Conservation (phyloP, 2,113 vertebrate species). For the Ariopsis seemanni region DNA sequence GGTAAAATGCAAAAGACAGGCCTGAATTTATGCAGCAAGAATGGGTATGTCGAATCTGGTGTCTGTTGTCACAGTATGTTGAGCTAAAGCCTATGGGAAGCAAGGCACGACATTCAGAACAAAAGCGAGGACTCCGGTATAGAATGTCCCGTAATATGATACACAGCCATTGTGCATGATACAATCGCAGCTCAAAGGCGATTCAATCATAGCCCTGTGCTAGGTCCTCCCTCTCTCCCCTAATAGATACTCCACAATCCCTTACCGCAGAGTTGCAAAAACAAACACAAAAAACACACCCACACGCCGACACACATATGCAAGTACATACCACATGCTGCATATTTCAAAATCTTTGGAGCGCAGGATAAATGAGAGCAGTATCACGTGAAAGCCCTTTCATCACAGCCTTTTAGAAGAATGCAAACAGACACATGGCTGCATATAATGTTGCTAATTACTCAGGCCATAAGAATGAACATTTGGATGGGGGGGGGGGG, state of each 20-base stretch:
- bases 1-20: constrained; percentile 3
- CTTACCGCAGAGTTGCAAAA: background rate
- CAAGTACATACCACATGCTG: background rate
- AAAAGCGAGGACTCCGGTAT: constrained; percentile 19
- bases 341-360: background rate
- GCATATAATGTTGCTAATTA: constrained; percentile 52
- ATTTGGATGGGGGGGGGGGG: constrained; percentile 2
- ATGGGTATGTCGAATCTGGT: background rate
- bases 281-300: constrained; percentile 9
- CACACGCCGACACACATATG: constrained; percentile 4
- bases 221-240: background rate
- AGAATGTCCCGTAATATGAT: constrained; percentile 44
- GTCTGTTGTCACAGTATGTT: constrained; percentile 16
- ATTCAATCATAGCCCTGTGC: constrained; percentile 28
- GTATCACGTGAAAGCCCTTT: constrained; percentile 19
- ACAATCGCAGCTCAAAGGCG: constrained; percentile 46
- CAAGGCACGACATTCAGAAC: constrained; percentile 7
- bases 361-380: background rate
- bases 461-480: constrained; percentile 43
- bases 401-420: constrained; percentile 10
- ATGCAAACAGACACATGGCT: constrained; percentile 43
- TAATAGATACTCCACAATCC: constrained; percentile 29
- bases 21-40: background rate
- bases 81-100: constrained; percentile 24
- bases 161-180: constrained; percentile 39